Evolutionary conservation across 2,888 invertebrate species (phyloP).

Genomic region (Torymus auratus): DNA sequence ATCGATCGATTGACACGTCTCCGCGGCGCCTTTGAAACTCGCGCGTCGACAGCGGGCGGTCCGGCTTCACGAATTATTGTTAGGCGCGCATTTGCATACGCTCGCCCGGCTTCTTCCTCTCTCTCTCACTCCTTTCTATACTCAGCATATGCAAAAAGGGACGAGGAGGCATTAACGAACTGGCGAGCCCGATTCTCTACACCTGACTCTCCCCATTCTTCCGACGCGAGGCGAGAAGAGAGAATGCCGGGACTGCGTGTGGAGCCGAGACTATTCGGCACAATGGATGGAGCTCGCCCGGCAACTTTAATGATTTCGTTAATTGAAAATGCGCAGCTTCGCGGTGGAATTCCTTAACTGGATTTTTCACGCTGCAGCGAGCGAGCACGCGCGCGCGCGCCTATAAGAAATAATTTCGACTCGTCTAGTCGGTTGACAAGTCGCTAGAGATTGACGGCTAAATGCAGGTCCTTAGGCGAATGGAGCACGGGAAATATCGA

Average conservation of each 20-base stretch:
- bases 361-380: conserved; percentile 54
- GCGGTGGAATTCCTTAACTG: conserved; percentile 50
- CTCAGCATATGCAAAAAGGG: not conserved
- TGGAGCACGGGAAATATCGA: not conserved
- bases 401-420: not conserved
- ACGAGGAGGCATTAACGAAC: conserved; percentile 41
- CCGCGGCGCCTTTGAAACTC: conserved; percentile 66
- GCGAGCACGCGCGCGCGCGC: not conserved
- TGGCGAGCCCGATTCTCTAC: conserved; percentile 42
- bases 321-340: conserved; percentile 51
- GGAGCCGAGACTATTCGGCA: conserved; percentile 19
- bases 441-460: conserved; percentile 19
- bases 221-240: conserved; percentile 15
- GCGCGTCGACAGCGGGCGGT: conserved; percentile 62
- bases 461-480: conserved; percentile 15
- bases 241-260: conserved; percentile 8
- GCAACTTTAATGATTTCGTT: conserved; percentile 50
- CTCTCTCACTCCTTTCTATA: not conserved
- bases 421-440: too few relatives aligned
- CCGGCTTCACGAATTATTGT: conserved; percentile 63
- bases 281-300: conserved; percentile 29
- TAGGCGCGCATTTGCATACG: conserved; percentile 69
- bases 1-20: conserved; percentile 72
- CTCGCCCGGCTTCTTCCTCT: conserved; percentile 29
- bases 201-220: conserved; percentile 52